Conservation (phyloP, 2,888 invertebrate species). For the Oconnorella tubifera region DNA sequence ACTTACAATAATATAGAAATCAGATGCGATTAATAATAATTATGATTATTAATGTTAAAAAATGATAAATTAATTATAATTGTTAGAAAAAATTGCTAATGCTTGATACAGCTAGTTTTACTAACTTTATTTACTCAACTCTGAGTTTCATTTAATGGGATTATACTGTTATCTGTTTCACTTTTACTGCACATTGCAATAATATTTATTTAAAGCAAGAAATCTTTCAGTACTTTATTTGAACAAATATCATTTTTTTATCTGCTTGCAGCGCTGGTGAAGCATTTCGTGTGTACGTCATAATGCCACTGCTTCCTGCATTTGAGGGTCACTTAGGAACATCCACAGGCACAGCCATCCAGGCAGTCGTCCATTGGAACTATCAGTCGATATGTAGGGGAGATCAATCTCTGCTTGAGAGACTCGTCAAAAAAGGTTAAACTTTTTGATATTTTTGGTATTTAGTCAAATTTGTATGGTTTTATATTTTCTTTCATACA, state of each 20-base stretch:
- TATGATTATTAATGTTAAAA: too few relatives aligned
- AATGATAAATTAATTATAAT: too few relatives aligned
- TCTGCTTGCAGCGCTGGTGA: constrained; percentile 63
- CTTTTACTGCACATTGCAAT: background rate
- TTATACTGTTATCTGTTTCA: background rate
- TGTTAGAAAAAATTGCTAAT: too few relatives aligned
- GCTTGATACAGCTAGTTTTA: too few relatives aligned
- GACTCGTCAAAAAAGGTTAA: constrained; percentile 62
- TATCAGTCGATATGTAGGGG: constrained; percentile 92
- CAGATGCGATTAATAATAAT: too few relatives aligned
- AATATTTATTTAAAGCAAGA: too few relatives aligned
- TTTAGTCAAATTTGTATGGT: too few relatives aligned
- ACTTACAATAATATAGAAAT: too few relatives aligned
- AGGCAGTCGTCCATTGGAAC: constrained; percentile 96
- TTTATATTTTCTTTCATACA: too few relatives aligned
- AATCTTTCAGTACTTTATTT: too few relatives aligned
- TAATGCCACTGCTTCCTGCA: constrained; percentile 87
- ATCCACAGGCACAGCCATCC: constrained; percentile 78
- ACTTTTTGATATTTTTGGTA: background rate
- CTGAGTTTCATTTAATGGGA: too few relatives aligned
- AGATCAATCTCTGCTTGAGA: constrained; percentile 74
- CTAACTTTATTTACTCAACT: too few relatives aligned
- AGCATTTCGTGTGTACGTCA: constrained; percentile 80
- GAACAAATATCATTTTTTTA: background rate
- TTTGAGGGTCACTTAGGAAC: constrained; percentile 95